phyloP scores from a whole-genome alignment of 2,888 invertebrate species.

The Aleiodes leptofemur region DNA sequence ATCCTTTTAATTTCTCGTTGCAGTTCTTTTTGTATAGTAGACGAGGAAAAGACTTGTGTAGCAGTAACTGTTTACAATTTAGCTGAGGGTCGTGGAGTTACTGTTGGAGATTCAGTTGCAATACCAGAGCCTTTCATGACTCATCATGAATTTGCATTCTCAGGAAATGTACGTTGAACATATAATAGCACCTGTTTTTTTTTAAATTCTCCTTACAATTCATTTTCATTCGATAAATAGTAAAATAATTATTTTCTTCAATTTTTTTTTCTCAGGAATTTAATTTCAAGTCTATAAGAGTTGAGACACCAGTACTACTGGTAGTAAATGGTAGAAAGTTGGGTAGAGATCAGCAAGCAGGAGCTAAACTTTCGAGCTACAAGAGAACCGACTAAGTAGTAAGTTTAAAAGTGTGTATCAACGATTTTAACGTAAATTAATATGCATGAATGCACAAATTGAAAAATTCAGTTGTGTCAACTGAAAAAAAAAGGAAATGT shows the following conservation, averaged over 20 bases:
- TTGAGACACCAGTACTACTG: constrained; percentile 85
- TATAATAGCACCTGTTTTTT: constrained; percentile 10
- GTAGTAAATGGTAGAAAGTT: constrained; percentile 87
- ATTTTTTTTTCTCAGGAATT: constrained; percentile 78
- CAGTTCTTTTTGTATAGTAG: constrained; percentile 89
- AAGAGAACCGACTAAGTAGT: constrained; percentile 78
- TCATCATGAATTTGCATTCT: constrained; percentile 78
- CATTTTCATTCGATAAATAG: constrained; percentile 17
- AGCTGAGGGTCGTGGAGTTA: constrained; percentile 87
- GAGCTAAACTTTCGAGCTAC: constrained; percentile 81
- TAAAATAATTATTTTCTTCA: constrained; percentile 23
- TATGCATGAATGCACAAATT: background rate
- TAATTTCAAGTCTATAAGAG: constrained; percentile 84
- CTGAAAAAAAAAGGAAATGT: background rate
- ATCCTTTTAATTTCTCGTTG: constrained; percentile 58
- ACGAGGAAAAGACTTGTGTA: constrained; percentile 83
- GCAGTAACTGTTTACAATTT: constrained; percentile 91
- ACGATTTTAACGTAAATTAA: background rate
- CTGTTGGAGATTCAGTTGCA: constrained; percentile 89
- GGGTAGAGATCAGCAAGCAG: constrained; percentile 81
- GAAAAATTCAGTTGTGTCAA: constrained; percentile 7
- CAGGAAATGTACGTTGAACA: constrained; percentile 76
- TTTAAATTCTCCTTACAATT: constrained; percentile 42
- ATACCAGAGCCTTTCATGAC: constrained; percentile 86
- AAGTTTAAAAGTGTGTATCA: constrained; percentile 9